Conservation (phyloP, 30 jellyfish, hydroid and myxozoan species). For the Aurelia sp. region DNA sequence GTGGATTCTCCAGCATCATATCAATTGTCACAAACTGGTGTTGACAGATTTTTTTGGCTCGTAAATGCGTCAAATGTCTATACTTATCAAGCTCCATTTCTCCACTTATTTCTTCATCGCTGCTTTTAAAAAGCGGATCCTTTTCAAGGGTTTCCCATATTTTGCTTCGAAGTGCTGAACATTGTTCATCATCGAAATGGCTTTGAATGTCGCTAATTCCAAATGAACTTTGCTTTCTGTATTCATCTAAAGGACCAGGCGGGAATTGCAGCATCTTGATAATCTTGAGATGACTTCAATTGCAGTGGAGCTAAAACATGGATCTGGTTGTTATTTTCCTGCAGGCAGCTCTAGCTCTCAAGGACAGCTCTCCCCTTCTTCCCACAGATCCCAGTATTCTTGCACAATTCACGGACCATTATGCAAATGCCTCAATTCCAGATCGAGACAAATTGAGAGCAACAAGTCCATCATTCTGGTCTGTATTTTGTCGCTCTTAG, state of each 20-base stretch:
- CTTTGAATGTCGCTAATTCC: constrained; percentile 30
- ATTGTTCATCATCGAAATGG: constrained; percentile 55
- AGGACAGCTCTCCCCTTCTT: no score
- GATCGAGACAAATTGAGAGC: no score
- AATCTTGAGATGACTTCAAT: no score
- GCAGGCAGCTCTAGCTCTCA: no score
- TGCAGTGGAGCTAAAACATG: no score
- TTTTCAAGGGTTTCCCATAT: constrained; percentile 67
- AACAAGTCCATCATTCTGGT: no score
- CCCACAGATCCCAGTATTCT: no score
- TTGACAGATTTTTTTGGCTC: constrained; percentile 64
- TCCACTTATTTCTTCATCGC: constrained; percentile 50
- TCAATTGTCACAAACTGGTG: constrained; percentile 72
- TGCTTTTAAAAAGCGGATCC: constrained; percentile 74
- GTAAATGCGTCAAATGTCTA: constrained; percentile 58
- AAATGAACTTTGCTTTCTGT: constrained; percentile 62
- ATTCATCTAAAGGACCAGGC: constrained; percentile 62
- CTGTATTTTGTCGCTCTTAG: no score
- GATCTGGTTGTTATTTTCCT: no score
- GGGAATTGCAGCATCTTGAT: constrained; percentile 12
- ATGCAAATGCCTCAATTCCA: no score
- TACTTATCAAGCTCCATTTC: constrained; percentile 61
- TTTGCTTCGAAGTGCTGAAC: constrained; percentile 7
- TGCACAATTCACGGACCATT: no score
- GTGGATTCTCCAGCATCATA: constrained; percentile 51